Conservation (phyloP, 1,140 invertebrate genomes). For the Mercenaria mercenaria region DNA sequence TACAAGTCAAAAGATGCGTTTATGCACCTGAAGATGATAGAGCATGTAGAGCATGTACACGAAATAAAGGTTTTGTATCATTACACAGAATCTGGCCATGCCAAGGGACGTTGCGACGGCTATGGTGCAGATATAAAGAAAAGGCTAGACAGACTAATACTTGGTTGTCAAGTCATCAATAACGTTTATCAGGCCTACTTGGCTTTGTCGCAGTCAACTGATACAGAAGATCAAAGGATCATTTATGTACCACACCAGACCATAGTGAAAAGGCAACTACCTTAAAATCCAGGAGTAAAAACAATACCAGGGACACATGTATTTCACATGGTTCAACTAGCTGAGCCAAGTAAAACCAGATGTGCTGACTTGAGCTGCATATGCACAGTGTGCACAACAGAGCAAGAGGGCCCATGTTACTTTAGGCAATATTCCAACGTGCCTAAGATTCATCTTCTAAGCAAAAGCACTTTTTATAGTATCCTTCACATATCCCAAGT, state of each 20-base stretch:
- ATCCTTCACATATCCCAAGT: neutral
- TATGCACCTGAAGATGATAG: neutral
- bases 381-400: neutral
- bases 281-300: neutral
- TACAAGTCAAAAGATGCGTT: constrained; percentile 45
- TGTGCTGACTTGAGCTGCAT: constrained; percentile 17
- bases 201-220: neutral
- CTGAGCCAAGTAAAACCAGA: neutral
- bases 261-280: constrained; percentile 7
- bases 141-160: neutral
- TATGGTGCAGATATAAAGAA: constrained; percentile 14
- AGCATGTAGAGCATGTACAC: neutral
- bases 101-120: neutral
- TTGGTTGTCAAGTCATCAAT: neutral
- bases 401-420: neutral
- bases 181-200: constrained; percentile 23
- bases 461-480: too few species aligned
- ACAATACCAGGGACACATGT: neutral
- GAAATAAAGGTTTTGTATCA: neutral
- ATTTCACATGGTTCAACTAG: neutral
- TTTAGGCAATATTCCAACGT: neutral
- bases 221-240: neutral
- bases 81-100: constrained; percentile 18
- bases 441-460: too few species aligned
- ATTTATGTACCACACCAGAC: neutral